Conservation (phyloP, 1,140 invertebrate genomes). For the Apis florea region DNA sequence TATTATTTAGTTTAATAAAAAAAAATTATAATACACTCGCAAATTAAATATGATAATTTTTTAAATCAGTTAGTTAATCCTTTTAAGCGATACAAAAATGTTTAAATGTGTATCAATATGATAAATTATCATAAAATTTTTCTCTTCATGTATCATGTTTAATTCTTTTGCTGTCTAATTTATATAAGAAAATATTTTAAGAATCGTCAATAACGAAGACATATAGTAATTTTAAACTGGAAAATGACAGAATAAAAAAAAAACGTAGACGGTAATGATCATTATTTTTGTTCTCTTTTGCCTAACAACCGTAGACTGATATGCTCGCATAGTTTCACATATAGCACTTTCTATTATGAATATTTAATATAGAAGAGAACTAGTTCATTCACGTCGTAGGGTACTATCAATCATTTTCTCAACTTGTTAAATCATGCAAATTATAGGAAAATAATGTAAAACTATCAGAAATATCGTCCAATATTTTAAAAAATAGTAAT, state of each 20-base stretch:
- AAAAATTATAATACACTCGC: too few species aligned
- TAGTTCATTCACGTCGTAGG: constrained; percentile 15
- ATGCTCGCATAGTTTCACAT: constrained; percentile 11
- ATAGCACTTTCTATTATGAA: constrained; percentile 25
- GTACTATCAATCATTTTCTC: constrained; percentile 8
- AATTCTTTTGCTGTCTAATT: not conserved
- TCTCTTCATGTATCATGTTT: not conserved
- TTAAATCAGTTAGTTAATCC: not conserved
- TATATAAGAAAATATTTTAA: not conserved
- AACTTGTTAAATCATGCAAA: not conserved
- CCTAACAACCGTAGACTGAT: not conserved
- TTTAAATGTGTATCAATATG: not conserved
- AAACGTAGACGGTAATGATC: not conserved
- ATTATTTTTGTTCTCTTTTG: constrained; percentile 4
- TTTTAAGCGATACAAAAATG: not conserved
- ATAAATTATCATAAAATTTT: too few species aligned
- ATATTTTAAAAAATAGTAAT: not conserved
- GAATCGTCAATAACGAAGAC: not conserved
- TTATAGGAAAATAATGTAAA: not conserved
- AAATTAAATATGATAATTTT: not conserved
- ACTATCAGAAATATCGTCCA: not conserved
- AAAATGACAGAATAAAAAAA: not conserved
- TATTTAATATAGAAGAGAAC: constrained; percentile 11
- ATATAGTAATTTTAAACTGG: not conserved
- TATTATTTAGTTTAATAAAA: too few species aligned